Conservation (phyloP, 2,797 vertebrate species). For the Spinibarbus caldwelli region DNA sequence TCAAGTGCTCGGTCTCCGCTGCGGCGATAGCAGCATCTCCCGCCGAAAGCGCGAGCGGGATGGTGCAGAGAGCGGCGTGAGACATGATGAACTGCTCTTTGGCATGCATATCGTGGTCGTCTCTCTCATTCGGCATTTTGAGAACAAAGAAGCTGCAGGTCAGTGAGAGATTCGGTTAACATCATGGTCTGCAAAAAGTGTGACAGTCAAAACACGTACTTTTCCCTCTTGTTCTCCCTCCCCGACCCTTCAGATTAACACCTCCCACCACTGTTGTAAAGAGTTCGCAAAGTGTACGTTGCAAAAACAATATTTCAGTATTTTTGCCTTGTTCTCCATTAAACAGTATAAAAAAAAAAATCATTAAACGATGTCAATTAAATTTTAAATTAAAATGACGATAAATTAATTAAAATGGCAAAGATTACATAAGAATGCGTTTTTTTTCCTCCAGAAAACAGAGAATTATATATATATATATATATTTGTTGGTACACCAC, state of each 20-base stretch:
- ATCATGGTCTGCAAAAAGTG: conserved; percentile 27
- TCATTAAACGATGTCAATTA: too few relatives aligned
- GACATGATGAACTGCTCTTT: conserved; percentile 55
- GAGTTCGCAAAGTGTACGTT: neutral
- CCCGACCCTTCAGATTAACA: conserved; percentile 5
- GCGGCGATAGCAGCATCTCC: conserved; percentile 11
- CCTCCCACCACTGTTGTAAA: neutral
- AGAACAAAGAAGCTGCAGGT: neutral
- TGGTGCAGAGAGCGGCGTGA: conserved; percentile 51
- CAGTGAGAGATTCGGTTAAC: neutral
- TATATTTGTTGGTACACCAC: too few relatives aligned
- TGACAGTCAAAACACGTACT: neutral
- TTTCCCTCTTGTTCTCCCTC: neutral
- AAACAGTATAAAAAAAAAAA: neutral
- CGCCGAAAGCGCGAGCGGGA: conserved; percentile 44
- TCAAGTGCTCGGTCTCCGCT: conserved; percentile 20
- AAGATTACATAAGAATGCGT: neutral
- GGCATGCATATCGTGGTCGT: conserved; percentile 33
- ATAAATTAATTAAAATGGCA: neutral
- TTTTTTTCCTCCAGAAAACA: too few relatives aligned
- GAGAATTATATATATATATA: too few relatives aligned
- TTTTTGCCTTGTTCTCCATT: neutral
- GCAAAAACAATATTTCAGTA: neutral
- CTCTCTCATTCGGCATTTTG: conserved; percentile 28
- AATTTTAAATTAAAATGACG: neutral